Conservation (phyloP, 2,797 vertebrate species). For the Xiphophorus birchmanni region DNA sequence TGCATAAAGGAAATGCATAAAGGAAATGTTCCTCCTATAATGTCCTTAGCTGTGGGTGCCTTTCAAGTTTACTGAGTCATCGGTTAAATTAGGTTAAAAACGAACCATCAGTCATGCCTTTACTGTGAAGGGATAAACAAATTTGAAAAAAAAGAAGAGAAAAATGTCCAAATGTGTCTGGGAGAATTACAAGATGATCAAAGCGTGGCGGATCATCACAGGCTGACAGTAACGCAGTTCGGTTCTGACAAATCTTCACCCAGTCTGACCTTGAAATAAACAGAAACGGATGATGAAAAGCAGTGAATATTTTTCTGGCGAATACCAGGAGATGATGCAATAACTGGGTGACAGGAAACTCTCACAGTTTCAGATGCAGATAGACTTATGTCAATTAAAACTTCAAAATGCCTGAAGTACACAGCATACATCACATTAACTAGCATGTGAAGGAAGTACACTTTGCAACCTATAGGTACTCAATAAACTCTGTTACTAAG, state of each 20-base stretch:
- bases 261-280: slow-evolving; percentile 33
- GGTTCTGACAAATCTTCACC: slow-evolving; percentile 14
- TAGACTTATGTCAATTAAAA: slow-evolving; percentile 6
- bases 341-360: slow-evolving; percentile 3
- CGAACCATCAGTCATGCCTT: slow-evolving; percentile 10
- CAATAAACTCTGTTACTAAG: background rate
- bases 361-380: slow-evolving; percentile 6
- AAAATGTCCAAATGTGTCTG: slow-evolving; percentile 9
- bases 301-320: slow-evolving; percentile 15
- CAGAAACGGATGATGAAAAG: slow-evolving; percentile 37
- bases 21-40: slow-evolving; percentile 35
- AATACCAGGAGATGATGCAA: slow-evolving; percentile 25
- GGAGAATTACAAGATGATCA: slow-evolving; percentile 29
- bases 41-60: slow-evolving; percentile 37
- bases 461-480: background rate
- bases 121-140: slow-evolving; percentile 33
- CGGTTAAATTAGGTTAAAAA: slow-evolving; percentile 44
- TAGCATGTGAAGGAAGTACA: background rate
- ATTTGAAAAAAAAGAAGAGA: background rate
- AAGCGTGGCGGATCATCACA: slow-evolving; percentile 32
- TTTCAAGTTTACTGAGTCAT: slow-evolving; percentile 58
- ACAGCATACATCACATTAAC: background rate
- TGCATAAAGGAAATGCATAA: slow-evolving; percentile 31
- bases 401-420: background rate
- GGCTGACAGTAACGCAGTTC: slow-evolving; percentile 18